These are phyloP conservation scores for Rhamphomyia laevipes DNA, from an alignment of 2,888 invertebrate species.

Conservation along the genomic window DNA sequence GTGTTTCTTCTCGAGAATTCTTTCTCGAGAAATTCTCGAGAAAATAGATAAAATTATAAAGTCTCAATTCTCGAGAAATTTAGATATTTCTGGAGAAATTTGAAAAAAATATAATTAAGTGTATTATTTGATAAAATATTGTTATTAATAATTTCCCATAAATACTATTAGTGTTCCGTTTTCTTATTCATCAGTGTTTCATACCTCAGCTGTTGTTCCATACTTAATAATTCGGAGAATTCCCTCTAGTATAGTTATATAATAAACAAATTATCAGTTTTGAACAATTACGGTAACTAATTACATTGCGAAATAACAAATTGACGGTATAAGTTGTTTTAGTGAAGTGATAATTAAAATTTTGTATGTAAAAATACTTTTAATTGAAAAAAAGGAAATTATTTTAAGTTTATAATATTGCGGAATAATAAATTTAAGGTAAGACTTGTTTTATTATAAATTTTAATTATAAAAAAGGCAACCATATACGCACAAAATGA, in stretches of 20 bases:
- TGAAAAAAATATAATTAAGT: background rate
- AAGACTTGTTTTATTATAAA: background rate
- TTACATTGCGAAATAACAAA: background rate
- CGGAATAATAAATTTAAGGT: background rate
- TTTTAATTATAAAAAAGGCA: background rate
- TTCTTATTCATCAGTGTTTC: background rate
- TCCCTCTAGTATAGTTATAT: too few species aligned
- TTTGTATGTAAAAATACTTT: background rate
- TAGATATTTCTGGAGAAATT: background rate
- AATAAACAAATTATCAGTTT: background rate
- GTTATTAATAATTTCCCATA: background rate
- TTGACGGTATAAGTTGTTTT: background rate
- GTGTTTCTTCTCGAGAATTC: too few species aligned
- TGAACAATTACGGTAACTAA: background rate
- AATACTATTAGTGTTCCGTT: background rate
- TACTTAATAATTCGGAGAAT: too few species aligned
- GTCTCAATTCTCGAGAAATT: background rate
- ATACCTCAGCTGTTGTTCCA: background rate
- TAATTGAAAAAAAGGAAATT: background rate
- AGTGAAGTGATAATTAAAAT: background rate
- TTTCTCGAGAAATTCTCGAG: background rate
- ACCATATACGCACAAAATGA: too few species aligned
- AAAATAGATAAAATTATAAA: background rate
- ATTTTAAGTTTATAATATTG: too few species aligned
- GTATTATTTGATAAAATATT: background rate